Conservation (phyloP, 1,140 invertebrate species). For the Aphelinus atriplicis region DNA sequence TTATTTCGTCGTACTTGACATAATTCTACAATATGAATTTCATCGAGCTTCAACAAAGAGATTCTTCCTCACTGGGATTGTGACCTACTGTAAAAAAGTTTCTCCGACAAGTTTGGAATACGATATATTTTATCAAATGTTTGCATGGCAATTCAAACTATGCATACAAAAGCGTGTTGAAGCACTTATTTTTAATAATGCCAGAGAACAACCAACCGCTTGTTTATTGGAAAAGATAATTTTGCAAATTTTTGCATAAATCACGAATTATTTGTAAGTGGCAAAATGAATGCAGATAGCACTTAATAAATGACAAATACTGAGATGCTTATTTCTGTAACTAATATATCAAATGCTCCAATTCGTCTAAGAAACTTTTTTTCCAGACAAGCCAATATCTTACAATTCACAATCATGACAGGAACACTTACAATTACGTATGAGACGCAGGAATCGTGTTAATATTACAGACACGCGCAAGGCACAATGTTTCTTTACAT, state of each 20-base stretch:
- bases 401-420: slow-evolving; percentile 42
- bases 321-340: too few species aligned
- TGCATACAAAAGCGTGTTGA: too few species aligned
- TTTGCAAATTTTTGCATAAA: too few species aligned
- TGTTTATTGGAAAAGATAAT: too few species aligned
- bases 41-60: slow-evolving; percentile 48
- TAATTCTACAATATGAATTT: slow-evolving; percentile 61
- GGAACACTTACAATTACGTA: slow-evolving; percentile 47
- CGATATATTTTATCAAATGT: too few species aligned
- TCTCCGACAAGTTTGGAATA: slow-evolving; percentile 14
- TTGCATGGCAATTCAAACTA: too few species aligned
- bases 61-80: slow-evolving; percentile 5
- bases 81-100: slow-evolving; percentile 27
- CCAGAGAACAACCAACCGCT: too few species aligned
- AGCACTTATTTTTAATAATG: too few species aligned
- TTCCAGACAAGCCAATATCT: slow-evolving; percentile 36
- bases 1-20: slow-evolving; percentile 60
- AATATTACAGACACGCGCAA: slow-evolving; percentile 60
- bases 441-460: slow-evolving; percentile 45
- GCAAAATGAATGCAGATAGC: too few species aligned
- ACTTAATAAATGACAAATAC: too few species aligned
- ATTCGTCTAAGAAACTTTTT: slow-evolving; percentile 36
- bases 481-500: slow-evolving; percentile 60
- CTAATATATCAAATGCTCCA: neutral
- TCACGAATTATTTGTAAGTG: too few species aligned